Evolutionary conservation across 2,797 vertebrate genomes (phyloP).

Genomic region (Triplophysa yarkandensis): DNA sequence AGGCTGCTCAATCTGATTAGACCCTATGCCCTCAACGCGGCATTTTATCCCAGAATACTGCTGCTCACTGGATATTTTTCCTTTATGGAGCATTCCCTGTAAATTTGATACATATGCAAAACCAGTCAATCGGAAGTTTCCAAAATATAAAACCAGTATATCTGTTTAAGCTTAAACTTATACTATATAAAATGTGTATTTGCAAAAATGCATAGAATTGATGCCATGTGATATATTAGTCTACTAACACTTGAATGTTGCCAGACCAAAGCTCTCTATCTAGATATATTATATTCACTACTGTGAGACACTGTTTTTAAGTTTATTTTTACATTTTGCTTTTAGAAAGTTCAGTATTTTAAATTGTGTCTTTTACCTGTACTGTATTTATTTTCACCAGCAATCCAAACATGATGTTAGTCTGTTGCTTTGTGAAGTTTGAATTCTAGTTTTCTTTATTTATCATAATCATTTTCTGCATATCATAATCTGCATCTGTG

Average conservation of each 20-base stretch:
- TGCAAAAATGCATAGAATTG: background rate
- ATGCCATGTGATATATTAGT: background rate
- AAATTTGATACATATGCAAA: background rate
- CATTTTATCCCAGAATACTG: background rate
- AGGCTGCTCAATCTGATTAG: background rate
- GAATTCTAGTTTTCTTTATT: background rate
- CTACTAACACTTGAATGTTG: background rate
- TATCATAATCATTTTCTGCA: background rate
- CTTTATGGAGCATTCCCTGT: background rate
- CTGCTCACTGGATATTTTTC: background rate
- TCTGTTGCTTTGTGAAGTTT: background rate
- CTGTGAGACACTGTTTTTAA: slow-evolving; percentile 1
- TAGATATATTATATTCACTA: background rate
- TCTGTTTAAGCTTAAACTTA: background rate
- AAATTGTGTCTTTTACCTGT: background rate
- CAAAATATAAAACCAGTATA: background rate
- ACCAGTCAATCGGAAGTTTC: background rate
- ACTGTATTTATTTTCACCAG: background rate
- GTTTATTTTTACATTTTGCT: background rate
- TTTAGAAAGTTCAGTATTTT: background rate
- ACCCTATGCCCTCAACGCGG: background rate
- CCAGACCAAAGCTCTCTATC: background rate
- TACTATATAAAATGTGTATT: background rate
- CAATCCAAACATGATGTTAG: background rate
- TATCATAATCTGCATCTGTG: background rate